A percentile compares a stretch with the other conserved stretches of the same genome.
phyloP scores from a whole-genome alignment of 2,113 vertebrate species.

The Hystrix cristata region DNA sequence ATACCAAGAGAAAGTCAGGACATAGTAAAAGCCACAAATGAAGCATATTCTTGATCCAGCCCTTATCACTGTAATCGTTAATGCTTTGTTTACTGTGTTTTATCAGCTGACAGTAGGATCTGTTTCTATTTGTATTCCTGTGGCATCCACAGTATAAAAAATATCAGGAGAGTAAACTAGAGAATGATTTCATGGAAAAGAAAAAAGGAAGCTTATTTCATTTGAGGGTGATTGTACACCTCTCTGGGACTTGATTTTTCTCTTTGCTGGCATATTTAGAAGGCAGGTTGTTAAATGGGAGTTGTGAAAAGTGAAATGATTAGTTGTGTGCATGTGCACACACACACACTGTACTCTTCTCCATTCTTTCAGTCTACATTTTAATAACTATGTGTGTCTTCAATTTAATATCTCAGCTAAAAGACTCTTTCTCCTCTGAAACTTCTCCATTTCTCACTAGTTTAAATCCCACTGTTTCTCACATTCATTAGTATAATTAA shows the following conservation, averaged over 20 bases:
- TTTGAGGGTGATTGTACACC: background rate
- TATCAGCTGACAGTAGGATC: background rate
- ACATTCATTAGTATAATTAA: conserved; percentile 2
- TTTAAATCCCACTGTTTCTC: conserved; percentile 2
- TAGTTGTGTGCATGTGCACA: background rate
- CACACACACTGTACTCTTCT: background rate
- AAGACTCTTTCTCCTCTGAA: background rate
- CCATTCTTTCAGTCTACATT: background rate
- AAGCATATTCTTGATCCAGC: background rate
- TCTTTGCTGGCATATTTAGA: background rate
- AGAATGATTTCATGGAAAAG: background rate
- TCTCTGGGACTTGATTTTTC: conserved; percentile 17
- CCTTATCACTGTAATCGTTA: background rate
- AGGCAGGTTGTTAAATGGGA: background rate
- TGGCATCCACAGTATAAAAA: background rate
- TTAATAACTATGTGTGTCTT: background rate
- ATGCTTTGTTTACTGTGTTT: background rate
- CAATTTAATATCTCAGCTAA: conserved; percentile 20
- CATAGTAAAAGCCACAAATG: background rate
- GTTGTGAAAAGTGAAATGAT: background rate
- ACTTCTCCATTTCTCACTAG: background rate
- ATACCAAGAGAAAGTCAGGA: background rate
- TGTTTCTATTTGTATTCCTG: conserved; percentile 16
- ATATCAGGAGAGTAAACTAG: background rate
- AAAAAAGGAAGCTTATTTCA: background rate